Percentiles rank a stretch among this genome's conserved stretches.
Conservation (phyloP, 2,797 vertebrate genomes). For the Macrochelys suwanniensis region DNA sequence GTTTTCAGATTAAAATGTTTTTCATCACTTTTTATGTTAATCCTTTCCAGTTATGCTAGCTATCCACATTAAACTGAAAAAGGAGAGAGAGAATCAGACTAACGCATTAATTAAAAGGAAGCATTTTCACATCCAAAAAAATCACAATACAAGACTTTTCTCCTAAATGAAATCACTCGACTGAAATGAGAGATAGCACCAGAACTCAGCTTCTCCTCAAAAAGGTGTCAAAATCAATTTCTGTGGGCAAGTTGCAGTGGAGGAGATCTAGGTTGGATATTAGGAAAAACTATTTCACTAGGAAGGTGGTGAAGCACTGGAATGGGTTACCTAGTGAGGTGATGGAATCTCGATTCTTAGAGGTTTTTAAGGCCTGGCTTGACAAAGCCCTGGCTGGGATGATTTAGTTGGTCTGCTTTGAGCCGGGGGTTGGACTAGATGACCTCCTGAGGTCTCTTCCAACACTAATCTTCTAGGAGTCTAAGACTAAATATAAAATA, state of each 20-base stretch:
- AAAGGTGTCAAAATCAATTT: background rate
- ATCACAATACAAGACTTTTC: background rate
- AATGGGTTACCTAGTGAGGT: no score
- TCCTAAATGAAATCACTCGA: background rate
- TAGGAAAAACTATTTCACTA: no score
- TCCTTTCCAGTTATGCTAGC: background rate
- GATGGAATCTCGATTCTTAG: no score
- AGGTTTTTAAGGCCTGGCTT: no score
- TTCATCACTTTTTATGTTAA: conserved; percentile 7
- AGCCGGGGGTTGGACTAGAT: no score
- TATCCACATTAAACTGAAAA: background rate
- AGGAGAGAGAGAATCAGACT: background rate
- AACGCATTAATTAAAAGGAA: background rate
- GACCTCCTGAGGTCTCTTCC: no score
- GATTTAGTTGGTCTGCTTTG: no score
- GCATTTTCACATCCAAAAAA: background rate
- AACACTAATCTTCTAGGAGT: no score
- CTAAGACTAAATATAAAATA: accelerated
- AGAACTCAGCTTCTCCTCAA: background rate
- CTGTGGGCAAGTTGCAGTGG: no score
- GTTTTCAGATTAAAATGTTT: background rate
- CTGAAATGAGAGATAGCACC: background rate
- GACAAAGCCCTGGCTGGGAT: no score
- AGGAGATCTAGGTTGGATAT: no score
- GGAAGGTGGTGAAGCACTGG: no score